Conservation (phyloP, 2,797 vertebrate species). For the Scolopax bukidnonensis region DNA sequence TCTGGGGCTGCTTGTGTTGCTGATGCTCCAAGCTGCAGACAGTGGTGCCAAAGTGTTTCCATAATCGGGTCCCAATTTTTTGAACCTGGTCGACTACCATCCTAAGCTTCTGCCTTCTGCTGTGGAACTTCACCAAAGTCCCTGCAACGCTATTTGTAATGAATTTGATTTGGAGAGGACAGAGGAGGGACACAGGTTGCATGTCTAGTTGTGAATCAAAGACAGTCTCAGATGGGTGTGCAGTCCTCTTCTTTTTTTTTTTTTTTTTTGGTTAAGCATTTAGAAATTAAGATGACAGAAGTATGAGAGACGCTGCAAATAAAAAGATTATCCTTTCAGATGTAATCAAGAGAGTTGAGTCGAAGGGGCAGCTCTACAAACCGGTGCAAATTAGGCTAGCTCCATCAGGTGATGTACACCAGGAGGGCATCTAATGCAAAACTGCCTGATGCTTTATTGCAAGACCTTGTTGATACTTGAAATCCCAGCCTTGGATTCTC, state of each 20-base stretch:
- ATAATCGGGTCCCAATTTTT: rapidly evolving
- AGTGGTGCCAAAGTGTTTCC: neutral
- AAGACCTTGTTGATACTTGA: neutral
- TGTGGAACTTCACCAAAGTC: neutral
- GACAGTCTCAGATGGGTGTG: neutral
- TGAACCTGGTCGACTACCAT: neutral
- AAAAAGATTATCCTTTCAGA: neutral
- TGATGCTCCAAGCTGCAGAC: neutral
- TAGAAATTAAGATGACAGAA: neutral
- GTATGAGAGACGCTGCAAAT: neutral
- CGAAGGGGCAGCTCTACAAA: neutral
- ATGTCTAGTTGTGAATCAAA: neutral
- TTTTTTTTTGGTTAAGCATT: neutral
- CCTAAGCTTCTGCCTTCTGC: neutral
- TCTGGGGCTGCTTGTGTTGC: neutral
- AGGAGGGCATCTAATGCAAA: neutral
- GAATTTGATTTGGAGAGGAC: neutral
- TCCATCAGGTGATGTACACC: neutral
- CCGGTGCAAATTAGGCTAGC: neutral
- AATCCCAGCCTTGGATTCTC: neutral
- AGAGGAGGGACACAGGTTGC: neutral
- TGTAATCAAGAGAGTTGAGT: neutral
- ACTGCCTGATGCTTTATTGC: neutral
- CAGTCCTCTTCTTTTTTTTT: neutral
- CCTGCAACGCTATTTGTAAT: neutral